Evolutionary conservation across 2,797 vertebrate genomes (phyloP), one percentile per base, ranked within the genome.

Genomic region (Amazonetta brasiliensis): DNA sequence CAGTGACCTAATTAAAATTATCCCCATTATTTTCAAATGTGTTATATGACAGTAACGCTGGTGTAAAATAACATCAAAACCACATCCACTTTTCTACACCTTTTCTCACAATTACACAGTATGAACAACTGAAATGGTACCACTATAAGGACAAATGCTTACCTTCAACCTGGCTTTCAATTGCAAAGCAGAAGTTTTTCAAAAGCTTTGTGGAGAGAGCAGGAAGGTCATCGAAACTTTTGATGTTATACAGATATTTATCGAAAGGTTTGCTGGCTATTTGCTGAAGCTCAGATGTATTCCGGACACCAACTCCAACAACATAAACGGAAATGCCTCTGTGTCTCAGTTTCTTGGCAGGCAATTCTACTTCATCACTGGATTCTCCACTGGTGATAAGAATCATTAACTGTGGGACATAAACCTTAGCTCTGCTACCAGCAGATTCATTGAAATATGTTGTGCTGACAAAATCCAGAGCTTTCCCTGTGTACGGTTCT

Each of bases 361-460:
- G 96, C 7, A 9, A 50, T 2, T 58, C 39, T 22, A 98, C 98
- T 3, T 98, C 92, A 62, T 99, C 98, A 0, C 23, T 26, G 2
- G 98, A 99, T 9, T 97, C 98, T 6, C 98, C 98, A 6, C 98
- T 98, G 1, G 98, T 98, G 94, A 99, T 95, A 59, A 99, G 89
- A 72, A 99, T 97, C 8, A 97, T 96, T 44, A 99, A 96, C 96
- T 99, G 98, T n/a, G 98, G 98, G 52, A 98, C 96, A 3, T 95
- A 96, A 30, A 97, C 91, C 46, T 30, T 69, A 33, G 93, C 93
- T 55, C 98, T 97, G 89, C 98, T 99, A 16, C 98, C 98, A 2
- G 96, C 97, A 28, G 77, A 90, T 66, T 96, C 44, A 0, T 86
- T 98, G 94, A 99, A 98, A 77, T 97, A 98, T 18, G n/a, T 48